These are phyloP conservation scores for Alethe diademata DNA, from an alignment of 2,113 vertebrate genomes.

Conservation along the genomic window DNA sequence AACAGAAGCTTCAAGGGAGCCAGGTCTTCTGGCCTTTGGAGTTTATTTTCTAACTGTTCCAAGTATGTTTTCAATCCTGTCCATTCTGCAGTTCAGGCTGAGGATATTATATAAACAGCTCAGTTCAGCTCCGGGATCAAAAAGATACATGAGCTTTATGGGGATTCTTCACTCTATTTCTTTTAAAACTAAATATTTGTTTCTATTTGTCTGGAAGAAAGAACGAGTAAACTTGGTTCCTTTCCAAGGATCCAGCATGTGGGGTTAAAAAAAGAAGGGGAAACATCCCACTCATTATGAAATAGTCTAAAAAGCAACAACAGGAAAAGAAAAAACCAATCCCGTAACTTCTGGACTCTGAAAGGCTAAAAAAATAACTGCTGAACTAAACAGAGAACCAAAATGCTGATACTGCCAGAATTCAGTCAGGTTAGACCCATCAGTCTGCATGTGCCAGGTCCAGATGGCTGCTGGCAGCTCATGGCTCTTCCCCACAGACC, in stretches of 20 bases:
- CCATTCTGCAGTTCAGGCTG: not conserved
- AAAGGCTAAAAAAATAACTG: not conserved
- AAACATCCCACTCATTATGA: not conserved
- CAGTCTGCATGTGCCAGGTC: not conserved
- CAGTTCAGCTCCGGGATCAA: not conserved
- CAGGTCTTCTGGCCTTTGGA: not conserved
- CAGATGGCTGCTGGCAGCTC: not conserved
- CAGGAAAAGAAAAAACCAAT: slow-evolving; percentile 40
- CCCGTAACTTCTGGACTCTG: not conserved
- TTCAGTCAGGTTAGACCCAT: not conserved
- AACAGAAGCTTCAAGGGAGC: not conserved
- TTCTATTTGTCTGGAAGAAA: slow-evolving; percentile 29
- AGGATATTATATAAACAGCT: slow-evolving; percentile 25
- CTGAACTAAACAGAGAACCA: not conserved
- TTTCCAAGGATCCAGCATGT: not conserved
- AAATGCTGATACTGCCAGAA: not conserved
- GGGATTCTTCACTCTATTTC: not conserved
- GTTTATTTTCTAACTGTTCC: not conserved
- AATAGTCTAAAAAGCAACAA: slow-evolving; percentile 16
- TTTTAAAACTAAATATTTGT: slow-evolving; percentile 27
- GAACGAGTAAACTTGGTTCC: not conserved
- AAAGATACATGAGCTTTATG: not conserved
- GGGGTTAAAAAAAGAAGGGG: slow-evolving; percentile 9
- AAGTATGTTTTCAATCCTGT: not conserved
- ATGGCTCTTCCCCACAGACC: not conserved